phyloP scores from a whole-genome alignment of 2,113 vertebrate genomes.

The Siniperca knerii region DNA sequence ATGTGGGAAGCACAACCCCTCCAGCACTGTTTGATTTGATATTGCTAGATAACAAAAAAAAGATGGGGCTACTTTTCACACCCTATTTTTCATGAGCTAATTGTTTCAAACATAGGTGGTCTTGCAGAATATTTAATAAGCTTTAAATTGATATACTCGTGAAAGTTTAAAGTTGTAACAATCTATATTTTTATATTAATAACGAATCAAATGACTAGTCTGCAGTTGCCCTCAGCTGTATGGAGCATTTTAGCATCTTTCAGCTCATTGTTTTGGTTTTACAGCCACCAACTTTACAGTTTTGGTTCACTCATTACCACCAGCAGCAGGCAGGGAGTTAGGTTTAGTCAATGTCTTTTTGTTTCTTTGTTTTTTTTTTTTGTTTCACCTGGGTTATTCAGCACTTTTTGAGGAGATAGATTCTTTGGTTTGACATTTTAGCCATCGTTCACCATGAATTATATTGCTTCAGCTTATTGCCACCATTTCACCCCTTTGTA shows the following conservation, averaged over 20 bases:
- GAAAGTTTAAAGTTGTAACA: too few relatives aligned
- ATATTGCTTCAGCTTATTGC: neutral
- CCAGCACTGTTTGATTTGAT: neutral
- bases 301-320: neutral
- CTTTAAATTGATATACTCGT: too few relatives aligned
- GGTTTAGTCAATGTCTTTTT: neutral
- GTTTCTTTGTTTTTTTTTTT: neutral
- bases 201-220: neutral
- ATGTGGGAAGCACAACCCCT: neutral
- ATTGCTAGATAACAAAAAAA: neutral
- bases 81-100: neutral
- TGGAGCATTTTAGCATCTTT: neutral
- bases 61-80: neutral
- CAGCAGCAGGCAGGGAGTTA: neutral
- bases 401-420: too few relatives aligned
- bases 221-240: too few relatives aligned
- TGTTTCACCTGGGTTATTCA: neutral
- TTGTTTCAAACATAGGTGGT: neutral
- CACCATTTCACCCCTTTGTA: too few relatives aligned
- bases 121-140: too few relatives aligned
- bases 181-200: too few relatives aligned
- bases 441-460: neutral
- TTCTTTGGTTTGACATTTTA: too few relatives aligned
- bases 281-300: neutral
- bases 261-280: neutral